phyloP scores from a whole-genome alignment of 2,113 vertebrate species.

The Tyto alba region DNA sequence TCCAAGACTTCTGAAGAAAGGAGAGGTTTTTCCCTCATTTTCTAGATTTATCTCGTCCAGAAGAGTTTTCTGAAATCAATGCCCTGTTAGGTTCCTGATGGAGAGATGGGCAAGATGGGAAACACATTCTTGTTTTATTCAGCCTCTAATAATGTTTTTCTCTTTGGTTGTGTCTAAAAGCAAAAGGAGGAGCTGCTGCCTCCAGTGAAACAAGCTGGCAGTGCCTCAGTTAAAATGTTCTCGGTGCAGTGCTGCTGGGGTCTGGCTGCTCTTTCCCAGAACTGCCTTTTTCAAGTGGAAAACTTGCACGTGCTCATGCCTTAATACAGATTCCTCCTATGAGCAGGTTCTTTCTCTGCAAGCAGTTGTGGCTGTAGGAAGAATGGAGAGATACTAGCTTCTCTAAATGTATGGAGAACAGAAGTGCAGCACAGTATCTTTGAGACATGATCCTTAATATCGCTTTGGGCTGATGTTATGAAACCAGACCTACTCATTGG shows the following conservation, averaged over 20 bases:
- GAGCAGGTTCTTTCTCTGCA: background rate
- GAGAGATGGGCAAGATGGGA: background rate
- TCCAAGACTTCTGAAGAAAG: background rate
- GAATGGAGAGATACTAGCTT: too few relatives aligned
- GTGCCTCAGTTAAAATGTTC: background rate
- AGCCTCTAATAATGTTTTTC: background rate
- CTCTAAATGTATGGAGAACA: fast-evolving
- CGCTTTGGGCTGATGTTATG: background rate
- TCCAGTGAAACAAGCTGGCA: background rate
- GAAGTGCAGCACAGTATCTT: background rate
- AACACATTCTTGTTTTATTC: background rate
- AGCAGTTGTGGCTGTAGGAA: background rate
- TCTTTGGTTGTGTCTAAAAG: background rate
- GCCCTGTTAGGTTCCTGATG: background rate
- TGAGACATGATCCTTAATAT: background rate
- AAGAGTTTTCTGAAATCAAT: background rate
- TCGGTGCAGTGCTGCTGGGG: background rate
- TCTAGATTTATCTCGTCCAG: background rate
- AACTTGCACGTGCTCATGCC: too few relatives aligned
- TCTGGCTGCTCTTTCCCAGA: background rate
- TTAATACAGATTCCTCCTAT: background rate
- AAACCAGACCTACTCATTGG: background rate
- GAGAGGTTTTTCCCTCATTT: background rate
- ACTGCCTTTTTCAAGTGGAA: background rate
- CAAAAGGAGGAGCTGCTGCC: background rate